Evolutionary conservation across 64 coral and sea anemone species (phyloP), one percentile per base, ranked within the genome.

Genomic region (Catalaphyllia jardinei): DNA sequence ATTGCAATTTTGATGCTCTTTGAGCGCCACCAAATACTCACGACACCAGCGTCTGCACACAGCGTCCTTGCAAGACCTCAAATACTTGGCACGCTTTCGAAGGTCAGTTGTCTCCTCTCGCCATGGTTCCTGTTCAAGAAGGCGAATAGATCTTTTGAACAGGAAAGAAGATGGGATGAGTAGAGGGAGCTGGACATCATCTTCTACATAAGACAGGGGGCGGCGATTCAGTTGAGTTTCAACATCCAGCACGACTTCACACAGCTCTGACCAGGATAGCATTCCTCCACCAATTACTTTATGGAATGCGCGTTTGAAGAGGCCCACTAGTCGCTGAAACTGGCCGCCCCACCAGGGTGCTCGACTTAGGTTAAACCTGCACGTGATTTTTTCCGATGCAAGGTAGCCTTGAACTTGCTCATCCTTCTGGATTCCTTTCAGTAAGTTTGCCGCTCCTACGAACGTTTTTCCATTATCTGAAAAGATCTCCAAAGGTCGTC

Each of bases 391-490:
- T 27, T 89, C 64, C 19, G 71, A 60, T n/a, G 39, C 25, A 9
- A 77, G 67, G 38, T 74, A 89, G 19, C 6, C 22, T 0, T 89
- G 67, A 25, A 89, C 60, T 18, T 51, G 75, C 15, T 86, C 79
- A 46, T 89, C 79, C 2, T 60, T 65, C 39, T 67, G 69, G 15
- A 84, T 60, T 50, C 84, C 17, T 31, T 85, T 83, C 33, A 93
- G 22, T 87, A 71, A 85, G 14, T 75, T 93, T 67, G 92, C 79
- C 9, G 86, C 92, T 67, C 77, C 79, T 1, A 76, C 60, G 72
- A 93, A 93, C 4, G 84, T 92, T 11, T 30, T 71, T 20, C 79
- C 92, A 62, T 94, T 89, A 57, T 94, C 92, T 8, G 92, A 94
- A 57, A 50, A 89, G 19, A 94, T 39, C 28, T 79, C 31, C 5